A percentile compares a stretch with the other conserved stretches of the same genome.
phyloP scores from a whole-genome alignment of 2,888 invertebrate genomes.

The Allacma fusca region DNA sequence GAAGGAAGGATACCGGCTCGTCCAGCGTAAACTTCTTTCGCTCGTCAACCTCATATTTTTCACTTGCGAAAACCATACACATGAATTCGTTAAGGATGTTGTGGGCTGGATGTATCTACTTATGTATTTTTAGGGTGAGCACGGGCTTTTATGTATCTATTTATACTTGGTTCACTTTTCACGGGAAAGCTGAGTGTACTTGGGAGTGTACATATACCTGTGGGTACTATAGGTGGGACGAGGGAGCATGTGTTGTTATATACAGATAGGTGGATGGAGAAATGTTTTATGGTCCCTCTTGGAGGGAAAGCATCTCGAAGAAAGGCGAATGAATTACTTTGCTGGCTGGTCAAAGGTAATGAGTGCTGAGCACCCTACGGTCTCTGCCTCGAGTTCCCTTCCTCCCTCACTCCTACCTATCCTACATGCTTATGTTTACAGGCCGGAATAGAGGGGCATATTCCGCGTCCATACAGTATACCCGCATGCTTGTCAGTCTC shows the following conservation, averaged over 20 bases:
- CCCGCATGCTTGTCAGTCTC: neutral
- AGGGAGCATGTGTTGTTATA: neutral
- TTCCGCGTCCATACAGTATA: too few species aligned
- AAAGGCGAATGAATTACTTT: constrained; percentile 25
- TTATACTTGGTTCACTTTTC: too few species aligned
- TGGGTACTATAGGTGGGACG: too few species aligned
- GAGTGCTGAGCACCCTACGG: constrained; percentile 34
- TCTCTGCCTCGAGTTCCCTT: neutral
- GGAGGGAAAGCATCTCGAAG: constrained; percentile 23
- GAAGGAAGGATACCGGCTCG: too few species aligned
- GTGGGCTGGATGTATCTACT: neutral
- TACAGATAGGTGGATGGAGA: neutral
- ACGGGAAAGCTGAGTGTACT: neutral
- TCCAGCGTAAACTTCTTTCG: too few species aligned
- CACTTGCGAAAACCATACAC: constrained; percentile 5
- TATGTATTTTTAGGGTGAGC: neutral
- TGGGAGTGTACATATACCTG: too few species aligned
- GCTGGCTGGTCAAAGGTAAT: constrained; percentile 40
- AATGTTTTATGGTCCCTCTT: constrained; percentile 26
- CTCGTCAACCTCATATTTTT: neutral
- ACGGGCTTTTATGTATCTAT: neutral
- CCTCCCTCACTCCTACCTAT: neutral
- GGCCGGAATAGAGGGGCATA: too few species aligned
- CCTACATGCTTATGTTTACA: too few species aligned
- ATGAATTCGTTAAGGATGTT: constrained; percentile 20